phyloP scores from a whole-genome alignment of 2,113 vertebrate genomes.

The Cygnus buccinator region DNA sequence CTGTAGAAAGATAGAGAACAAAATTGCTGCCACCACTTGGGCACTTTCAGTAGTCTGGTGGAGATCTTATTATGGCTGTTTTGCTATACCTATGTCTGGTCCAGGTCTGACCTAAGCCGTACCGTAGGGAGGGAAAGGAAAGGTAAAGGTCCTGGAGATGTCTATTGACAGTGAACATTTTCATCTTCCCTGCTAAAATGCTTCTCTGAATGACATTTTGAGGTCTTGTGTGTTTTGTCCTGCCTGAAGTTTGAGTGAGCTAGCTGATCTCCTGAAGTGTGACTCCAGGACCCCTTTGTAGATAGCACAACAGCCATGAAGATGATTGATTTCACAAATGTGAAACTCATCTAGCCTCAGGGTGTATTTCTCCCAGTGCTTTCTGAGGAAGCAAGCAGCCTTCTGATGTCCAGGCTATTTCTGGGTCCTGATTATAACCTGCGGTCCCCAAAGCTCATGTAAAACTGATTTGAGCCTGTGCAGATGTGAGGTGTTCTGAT shows the following conservation, averaged over 20 bases:
- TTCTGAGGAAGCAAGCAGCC: background rate
- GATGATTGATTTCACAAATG: background rate
- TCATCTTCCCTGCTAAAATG: background rate
- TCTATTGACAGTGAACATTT: background rate
- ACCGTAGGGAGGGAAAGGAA: background rate
- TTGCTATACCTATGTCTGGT: background rate
- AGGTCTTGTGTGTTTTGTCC: background rate
- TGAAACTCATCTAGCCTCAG: background rate
- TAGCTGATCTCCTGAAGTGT: too few relatives aligned
- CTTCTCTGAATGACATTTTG: background rate
- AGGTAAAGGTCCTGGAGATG: background rate
- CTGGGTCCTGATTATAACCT: background rate
- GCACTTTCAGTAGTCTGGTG: background rate
- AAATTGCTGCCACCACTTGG: background rate
- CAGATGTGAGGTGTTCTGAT: fast-evolving
- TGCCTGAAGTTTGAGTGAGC: background rate
- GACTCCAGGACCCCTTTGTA: background rate
- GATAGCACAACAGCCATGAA: background rate
- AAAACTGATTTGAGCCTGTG: background rate
- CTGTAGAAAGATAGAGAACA: background rate
- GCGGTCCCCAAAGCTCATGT: background rate
- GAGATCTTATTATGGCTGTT: background rate
- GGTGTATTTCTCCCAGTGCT: background rate
- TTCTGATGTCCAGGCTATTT: background rate
- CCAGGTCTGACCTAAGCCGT: background rate